Evolutionary conservation across 2,888 invertebrate species (phyloP).

Genomic region (Morpho achilles): DNA sequence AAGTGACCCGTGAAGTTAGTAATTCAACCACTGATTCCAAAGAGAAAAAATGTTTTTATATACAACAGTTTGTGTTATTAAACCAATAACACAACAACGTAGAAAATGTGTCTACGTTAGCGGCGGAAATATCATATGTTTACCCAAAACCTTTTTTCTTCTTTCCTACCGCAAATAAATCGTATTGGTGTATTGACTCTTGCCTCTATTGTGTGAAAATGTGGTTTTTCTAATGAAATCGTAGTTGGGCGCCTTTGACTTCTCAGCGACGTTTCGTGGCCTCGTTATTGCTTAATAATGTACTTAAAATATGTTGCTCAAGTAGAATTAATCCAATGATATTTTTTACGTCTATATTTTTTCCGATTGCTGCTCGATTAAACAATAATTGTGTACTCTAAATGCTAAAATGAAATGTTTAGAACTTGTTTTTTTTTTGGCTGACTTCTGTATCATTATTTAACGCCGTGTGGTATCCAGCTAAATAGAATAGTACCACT

Average conservation of each 20-base stretch:
- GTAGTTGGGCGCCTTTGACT: neutral
- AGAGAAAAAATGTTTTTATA: too few species aligned
- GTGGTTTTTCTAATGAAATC: neutral
- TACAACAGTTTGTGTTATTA: neutral
- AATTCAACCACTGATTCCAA: too few species aligned
- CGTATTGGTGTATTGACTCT: constrained; percentile 8
- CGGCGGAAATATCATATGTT: constrained; percentile 33
- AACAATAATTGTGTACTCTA: too few species aligned
- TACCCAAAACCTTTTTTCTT: constrained; percentile 4
- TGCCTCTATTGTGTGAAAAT: constrained; percentile 4
- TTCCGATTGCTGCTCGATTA: too few species aligned
- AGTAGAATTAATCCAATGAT: neutral
- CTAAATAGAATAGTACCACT: too few species aligned
- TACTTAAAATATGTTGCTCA: neutral
- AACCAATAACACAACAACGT: constrained; percentile 1
- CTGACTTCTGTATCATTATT: too few species aligned
- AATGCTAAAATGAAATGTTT: too few species aligned
- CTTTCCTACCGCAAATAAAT: constrained; percentile 4
- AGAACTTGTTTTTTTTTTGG: too few species aligned
- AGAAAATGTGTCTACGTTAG: too few species aligned
- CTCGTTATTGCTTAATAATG: neutral
- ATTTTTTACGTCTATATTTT: too few species aligned
- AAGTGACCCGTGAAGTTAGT: too few species aligned
- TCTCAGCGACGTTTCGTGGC: neutral
- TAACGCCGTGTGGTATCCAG: too few species aligned